Conservation (phyloP, 1,140 invertebrate genomes). For the Drosophila bocki region DNA sequence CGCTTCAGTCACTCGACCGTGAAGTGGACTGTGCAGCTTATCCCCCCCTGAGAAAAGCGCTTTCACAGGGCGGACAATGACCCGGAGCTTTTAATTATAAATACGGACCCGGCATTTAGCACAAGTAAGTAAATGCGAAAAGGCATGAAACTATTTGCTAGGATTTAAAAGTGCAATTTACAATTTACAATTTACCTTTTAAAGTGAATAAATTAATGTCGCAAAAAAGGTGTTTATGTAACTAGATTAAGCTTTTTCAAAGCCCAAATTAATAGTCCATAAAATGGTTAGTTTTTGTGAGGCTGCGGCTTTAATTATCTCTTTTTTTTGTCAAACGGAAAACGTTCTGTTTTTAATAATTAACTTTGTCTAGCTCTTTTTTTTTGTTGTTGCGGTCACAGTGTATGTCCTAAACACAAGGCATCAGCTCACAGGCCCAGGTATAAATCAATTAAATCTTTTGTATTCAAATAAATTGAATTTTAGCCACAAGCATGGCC, state of each 20-base stretch:
- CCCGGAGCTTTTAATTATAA: slow-evolving; percentile 42
- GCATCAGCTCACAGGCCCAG: not conserved
- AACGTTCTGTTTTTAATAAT: slow-evolving; percentile 32
- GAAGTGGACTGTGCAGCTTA: slow-evolving; percentile 46
- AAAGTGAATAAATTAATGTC: slow-evolving; percentile 19
- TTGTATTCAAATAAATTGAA: slow-evolving; percentile 53
- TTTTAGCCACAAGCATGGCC: slow-evolving; percentile 27
- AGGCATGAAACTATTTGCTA: not conserved
- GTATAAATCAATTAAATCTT: slow-evolving; percentile 49
- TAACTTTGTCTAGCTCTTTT: slow-evolving; percentile 29
- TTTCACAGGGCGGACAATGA: slow-evolving; percentile 47
- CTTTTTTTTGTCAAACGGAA: not conserved
- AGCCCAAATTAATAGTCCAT: slow-evolving; percentile 38
- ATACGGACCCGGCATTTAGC: slow-evolving; percentile 9
- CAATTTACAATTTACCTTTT: slow-evolving; percentile 18
- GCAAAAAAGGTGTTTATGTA: slow-evolving; percentile 29
- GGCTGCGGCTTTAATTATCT: slow-evolving; percentile 25
- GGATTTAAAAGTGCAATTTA: slow-evolving; percentile 9
- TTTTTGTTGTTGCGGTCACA: slow-evolving; percentile 5
- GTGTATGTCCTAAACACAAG: slow-evolving; percentile 15
- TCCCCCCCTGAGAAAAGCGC: slow-evolving; percentile 16
- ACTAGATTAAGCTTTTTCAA: slow-evolving; percentile 33
- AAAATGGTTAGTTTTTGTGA: slow-evolving; percentile 18
- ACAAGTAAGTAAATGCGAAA: slow-evolving; percentile 7
- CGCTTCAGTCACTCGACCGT: slow-evolving; percentile 49